Base-by-base conservation (phyloP, 2,113 vertebrate genomes). In the Loxodonta africana region DNA sequence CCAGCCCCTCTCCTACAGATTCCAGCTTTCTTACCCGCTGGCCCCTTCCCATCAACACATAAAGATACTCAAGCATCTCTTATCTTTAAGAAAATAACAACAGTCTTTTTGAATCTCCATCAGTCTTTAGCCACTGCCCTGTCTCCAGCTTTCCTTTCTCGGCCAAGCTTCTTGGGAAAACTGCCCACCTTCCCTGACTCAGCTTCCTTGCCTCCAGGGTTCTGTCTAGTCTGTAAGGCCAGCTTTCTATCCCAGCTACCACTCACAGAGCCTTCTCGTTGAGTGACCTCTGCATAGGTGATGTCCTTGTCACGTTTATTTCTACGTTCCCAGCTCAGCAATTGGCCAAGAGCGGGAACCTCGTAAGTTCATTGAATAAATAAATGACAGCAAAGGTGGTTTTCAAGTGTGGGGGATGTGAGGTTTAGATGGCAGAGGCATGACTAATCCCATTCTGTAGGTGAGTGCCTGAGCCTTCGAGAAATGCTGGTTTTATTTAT, bases 71-170 rank as follows among this genome's bases (percentile, higher is more conserved):
- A 8, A 37, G 44, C 9, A n/a, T 69, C 53, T 82, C 51, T 73
- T 28, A n/a, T 53, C n/a, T 94, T 82, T 46, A 84, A 65, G 83
- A 86, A 92, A 91, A 93, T 23, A 65, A 14, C 44, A 28, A 28
- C 44, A 48, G 1, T 71, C 5, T 51, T 11, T 8, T 2, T 51
- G 30, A 69, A 4, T 88, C 82, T 80, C 25, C 0, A 0, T 62
- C 3, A 6, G 30, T 28, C 65, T 78, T 44, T 53, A 2, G 25
- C 51, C 62, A 10, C 21, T 1, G 10, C 23, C 37, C 44, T 6
- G 1, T 60, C 25, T 65, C 53, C 51, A 53, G 48, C 62, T 94
- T 8, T 85, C 51, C 14, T 80, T 94, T 89, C 89, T 80, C 11
- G 57, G 46, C 18, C 8, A 33, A 33, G 20, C n/a, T 73, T 74